These are phyloP conservation scores for Catharus bicknelli DNA, from an alignment of 2,113 vertebrate genomes.

Conservation along the genomic window DNA sequence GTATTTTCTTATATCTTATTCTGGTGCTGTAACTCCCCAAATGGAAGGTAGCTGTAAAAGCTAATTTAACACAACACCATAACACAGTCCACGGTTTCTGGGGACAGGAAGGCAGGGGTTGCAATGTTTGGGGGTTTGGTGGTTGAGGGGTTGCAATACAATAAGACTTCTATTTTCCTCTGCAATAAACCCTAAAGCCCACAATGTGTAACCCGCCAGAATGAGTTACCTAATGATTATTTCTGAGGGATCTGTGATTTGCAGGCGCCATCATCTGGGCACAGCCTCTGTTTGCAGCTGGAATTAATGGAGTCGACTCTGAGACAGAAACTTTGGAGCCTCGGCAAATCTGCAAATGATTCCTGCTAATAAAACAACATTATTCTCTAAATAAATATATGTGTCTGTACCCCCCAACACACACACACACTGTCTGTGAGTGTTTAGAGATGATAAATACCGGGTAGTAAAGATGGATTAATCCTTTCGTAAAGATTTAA, in stretches of 20 bases:
- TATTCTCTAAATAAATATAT: background rate
- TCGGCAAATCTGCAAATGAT: background rate
- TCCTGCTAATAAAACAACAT: background rate
- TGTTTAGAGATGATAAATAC: background rate
- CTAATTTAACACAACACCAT: conserved; percentile 12
- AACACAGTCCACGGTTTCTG: background rate
- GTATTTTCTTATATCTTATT: conserved; percentile 30
- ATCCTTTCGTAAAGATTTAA: background rate
- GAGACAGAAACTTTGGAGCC: background rate
- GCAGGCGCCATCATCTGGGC: conserved; percentile 66
- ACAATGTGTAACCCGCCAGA: background rate
- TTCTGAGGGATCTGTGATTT: conserved; percentile 42
- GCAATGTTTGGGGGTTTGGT: background rate
- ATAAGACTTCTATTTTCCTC: conserved; percentile 26
- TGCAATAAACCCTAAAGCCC: conserved; percentile 29
- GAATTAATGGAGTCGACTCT: accelerated
- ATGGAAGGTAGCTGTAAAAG: conserved; percentile 1
- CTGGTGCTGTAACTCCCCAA: background rate
- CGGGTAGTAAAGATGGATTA: background rate
- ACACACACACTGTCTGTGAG: background rate
- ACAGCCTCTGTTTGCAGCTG: background rate
- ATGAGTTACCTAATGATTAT: background rate
- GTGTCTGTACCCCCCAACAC: accelerated
- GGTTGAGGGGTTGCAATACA: background rate
- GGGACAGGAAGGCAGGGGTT: background rate